Conservation (phyloP, 2,797 vertebrate species). For the Smutsia temminckii region DNA sequence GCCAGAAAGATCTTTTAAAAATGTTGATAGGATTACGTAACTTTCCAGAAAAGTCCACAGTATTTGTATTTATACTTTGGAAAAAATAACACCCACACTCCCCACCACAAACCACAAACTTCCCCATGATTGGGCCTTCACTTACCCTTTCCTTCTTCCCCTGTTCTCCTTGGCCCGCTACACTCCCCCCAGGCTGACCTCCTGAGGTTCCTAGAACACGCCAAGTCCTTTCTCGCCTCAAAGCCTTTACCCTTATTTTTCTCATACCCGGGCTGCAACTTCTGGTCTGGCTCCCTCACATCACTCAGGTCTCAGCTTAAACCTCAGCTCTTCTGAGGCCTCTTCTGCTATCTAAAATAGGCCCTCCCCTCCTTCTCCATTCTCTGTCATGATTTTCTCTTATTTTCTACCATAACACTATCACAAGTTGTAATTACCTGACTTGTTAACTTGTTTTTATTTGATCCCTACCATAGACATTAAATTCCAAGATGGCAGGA, state of each 20-base stretch:
- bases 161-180: not conserved
- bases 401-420: not conserved
- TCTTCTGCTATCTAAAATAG: not conserved
- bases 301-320: not conserved
- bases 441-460: constrained; percentile 6
- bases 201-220: not conserved
- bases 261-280: not conserved
- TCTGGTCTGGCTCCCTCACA: not conserved
- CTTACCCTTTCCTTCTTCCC: not conserved
- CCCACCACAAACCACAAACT: not conserved
- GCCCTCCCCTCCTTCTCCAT: not conserved
- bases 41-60: not conserved
- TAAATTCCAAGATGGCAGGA: constrained; percentile 12
- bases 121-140: not conserved
- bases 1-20: not conserved
- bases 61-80: not conserved
- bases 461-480: not conserved
- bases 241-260: not conserved
- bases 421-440: not conserved
- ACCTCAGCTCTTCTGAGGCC: not conserved
- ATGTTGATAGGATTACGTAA: not conserved
- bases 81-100: not conserved
- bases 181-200: not conserved
- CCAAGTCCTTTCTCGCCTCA: not conserved
- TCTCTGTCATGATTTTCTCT: not conserved